Conservation (phyloP, 2,888 invertebrate species). For the Lasioglossum morio region DNA sequence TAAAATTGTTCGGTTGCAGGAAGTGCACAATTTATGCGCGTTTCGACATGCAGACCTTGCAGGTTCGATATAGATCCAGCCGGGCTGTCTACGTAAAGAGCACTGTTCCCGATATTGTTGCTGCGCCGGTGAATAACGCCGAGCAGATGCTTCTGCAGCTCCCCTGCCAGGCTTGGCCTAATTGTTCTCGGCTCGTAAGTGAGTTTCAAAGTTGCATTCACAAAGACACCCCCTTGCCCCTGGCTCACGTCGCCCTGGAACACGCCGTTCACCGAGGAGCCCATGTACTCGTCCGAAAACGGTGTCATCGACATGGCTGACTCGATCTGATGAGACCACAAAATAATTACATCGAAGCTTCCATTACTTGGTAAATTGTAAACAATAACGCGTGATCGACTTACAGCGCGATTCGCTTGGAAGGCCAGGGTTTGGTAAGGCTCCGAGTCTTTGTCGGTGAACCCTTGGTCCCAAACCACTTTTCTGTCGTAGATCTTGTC, state of each 20-base stretch:
- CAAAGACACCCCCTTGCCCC: conserved; percentile 91
- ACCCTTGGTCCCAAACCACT: conserved; percentile 91
- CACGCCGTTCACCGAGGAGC: conserved; percentile 92
- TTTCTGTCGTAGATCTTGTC: conserved; percentile 93
- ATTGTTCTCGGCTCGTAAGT: conserved; percentile 86
- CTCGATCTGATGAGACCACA: conserved; percentile 88
- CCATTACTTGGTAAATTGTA: background rate
- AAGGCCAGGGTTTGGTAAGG: conserved; percentile 93
- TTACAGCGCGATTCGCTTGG: conserved; percentile 94
- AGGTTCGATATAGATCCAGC: conserved; percentile 92
- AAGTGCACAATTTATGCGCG: background rate
- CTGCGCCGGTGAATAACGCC: conserved; percentile 93
- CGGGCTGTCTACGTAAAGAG: conserved; percentile 93
- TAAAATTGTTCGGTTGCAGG: background rate
- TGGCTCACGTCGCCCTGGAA: conserved; percentile 90
- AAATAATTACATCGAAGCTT: background rate
- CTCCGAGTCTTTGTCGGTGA: conserved; percentile 91
- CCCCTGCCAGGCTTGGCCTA: conserved; percentile 89
- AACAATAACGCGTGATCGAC: conserved; percentile 77
- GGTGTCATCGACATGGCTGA: conserved; percentile 97
- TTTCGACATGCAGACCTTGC: conserved; percentile 85
- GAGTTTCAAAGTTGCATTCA: conserved; percentile 92
- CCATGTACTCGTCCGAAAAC: conserved; percentile 94
- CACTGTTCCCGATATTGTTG: conserved; percentile 95
- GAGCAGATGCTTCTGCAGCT: conserved; percentile 93